A percentile compares a stretch with the other conserved stretches of the same genome.
These are phyloP conservation scores for Lamprologus sp. DNA, from an alignment of 2,113 vertebrate genomes.

Conservation along the genomic window DNA sequence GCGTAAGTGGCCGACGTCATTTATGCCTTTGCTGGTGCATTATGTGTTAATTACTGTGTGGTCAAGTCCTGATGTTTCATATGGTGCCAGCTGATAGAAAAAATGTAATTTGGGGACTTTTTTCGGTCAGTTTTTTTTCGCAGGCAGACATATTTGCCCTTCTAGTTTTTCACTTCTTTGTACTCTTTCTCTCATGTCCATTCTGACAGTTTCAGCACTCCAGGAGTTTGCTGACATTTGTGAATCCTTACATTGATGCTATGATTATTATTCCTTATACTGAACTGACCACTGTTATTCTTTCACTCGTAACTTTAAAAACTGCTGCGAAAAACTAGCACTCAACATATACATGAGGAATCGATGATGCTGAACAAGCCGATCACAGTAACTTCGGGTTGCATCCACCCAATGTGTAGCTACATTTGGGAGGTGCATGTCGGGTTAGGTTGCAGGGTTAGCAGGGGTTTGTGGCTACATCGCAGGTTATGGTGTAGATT, in stretches of 20 bases:
- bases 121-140: accelerated
- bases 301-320: background rate
- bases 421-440: background rate
- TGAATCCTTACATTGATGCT: background rate
- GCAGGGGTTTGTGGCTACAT: background rate
- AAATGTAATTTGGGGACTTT: background rate
- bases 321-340: background rate
- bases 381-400: background rate
- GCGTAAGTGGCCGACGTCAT: background rate
- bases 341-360: background rate
- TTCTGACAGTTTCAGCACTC: background rate
- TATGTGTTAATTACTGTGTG: background rate
- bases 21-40: background rate
- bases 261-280: background rate
- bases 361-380: background rate
- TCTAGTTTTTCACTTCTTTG: background rate
- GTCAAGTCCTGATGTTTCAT: background rate
- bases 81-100: background rate
- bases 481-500: background rate
- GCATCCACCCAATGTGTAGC: background rate
- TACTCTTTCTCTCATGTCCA: accelerated
- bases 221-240: background rate
- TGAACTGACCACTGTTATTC: background rate
- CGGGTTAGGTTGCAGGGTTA: background rate
- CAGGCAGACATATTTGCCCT: accelerated